Percentiles rank a stretch among this genome's conserved stretches.
phyloP scores from a whole-genome alignment of 2,113 vertebrate genomes.

The Calcarius ornatus region DNA sequence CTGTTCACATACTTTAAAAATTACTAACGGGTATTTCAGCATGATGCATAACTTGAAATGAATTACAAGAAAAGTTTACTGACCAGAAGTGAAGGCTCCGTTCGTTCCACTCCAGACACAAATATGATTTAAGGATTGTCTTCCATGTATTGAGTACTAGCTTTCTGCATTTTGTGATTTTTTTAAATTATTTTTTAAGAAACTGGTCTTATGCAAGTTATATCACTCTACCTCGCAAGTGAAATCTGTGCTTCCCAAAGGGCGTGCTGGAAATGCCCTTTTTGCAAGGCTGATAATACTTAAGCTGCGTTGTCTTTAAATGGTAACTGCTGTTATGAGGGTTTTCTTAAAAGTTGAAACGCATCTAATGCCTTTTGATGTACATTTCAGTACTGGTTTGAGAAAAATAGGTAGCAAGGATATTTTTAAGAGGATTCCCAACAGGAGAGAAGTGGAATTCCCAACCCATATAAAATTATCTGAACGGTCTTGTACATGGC shows the following conservation, averaged over 20 bases:
- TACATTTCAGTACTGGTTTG: neutral
- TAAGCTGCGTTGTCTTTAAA: neutral
- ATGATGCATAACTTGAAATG: neutral
- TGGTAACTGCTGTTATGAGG: neutral
- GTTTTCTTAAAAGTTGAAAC: neutral
- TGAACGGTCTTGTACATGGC: neutral
- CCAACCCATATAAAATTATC: neutral
- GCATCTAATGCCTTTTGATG: neutral
- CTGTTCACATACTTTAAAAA: neutral
- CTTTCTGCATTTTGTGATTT: neutral
- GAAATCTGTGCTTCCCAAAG: neutral
- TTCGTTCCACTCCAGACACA: neutral
- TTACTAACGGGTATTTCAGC: neutral
- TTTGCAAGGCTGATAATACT: neutral
- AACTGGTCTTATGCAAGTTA: neutral
- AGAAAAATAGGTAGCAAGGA: neutral
- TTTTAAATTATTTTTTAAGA: neutral
- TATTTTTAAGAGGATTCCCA: neutral
- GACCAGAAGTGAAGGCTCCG: neutral
- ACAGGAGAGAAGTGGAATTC: neutral
- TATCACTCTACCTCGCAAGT: neutral
- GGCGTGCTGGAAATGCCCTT: neutral
- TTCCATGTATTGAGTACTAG: neutral
- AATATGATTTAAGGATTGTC: neutral
- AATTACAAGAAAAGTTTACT: neutral